Percentiles rank a stretch among this genome's conserved stretches.
Evolutionary conservation across 2,888 invertebrate genomes (phyloP).

Genomic region (Caradrina clavipalpis): DNA sequence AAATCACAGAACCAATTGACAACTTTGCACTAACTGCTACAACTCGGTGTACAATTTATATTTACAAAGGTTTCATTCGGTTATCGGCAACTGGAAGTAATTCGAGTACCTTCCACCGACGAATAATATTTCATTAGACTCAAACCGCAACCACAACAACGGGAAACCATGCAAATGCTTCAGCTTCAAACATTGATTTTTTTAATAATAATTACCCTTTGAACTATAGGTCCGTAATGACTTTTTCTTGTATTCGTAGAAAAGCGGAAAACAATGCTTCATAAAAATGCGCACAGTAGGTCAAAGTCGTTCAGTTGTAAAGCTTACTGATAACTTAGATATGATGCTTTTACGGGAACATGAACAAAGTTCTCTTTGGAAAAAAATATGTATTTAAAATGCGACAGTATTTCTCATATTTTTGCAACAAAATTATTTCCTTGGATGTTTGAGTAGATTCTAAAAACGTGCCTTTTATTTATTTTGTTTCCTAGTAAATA

Average conservation of each 20-base stretch:
- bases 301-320: not conserved
- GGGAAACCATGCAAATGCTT: conserved; percentile 73
- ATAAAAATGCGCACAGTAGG: not conserved
- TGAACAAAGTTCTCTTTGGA: not conserved
- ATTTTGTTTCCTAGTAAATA: conserved; percentile 82
- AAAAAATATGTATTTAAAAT: not conserved
- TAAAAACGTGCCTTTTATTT: conserved; percentile 81
- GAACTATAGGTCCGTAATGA: conserved; percentile 37
- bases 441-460: conserved; percentile 70
- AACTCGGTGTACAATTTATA: conserved; percentile 6
- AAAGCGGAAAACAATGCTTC: conserved; percentile 1
- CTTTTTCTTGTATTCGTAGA: conserved; percentile 8
- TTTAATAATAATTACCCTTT: conserved; percentile 56
- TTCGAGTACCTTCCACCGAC: conserved; percentile 68
- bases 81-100: conserved; percentile 64
- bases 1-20: not conserved
- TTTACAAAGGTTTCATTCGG: conserved; percentile 69
- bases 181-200: conserved; percentile 70
- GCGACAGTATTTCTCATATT: conserved; percentile 28
- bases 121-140: conserved; percentile 75
- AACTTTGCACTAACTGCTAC: not conserved
- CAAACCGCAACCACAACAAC: conserved; percentile 73
- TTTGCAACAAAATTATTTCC: conserved; percentile 66
- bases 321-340: not conserved
- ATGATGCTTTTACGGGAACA: conserved; percentile 6